phyloP scores from a whole-genome alignment of 1,140 invertebrate genomes.

The Triops cancriformis region DNA sequence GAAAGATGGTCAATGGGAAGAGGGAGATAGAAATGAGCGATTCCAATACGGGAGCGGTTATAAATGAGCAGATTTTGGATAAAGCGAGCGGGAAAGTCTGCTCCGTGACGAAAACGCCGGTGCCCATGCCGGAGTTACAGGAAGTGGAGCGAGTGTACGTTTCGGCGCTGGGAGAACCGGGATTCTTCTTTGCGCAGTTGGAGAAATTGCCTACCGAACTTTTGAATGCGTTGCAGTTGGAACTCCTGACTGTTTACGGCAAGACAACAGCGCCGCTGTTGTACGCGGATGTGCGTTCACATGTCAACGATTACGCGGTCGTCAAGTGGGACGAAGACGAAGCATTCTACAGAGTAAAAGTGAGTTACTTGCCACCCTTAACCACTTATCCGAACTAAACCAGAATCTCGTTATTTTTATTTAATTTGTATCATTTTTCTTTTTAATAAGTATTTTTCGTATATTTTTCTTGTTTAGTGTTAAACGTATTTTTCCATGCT shows the following conservation, averaged over 20 bases:
- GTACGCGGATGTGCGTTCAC: slow-evolving; percentile 26
- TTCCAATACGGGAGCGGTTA: background rate
- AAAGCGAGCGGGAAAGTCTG: background rate
- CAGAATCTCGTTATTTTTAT: too few relatives aligned
- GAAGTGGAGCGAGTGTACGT: slow-evolving; percentile 14
- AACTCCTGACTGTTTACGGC: slow-evolving; percentile 14
- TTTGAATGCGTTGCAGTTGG: slow-evolving; percentile 15
- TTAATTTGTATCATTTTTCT: too few relatives aligned
- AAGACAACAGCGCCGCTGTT: slow-evolving; percentile 6
- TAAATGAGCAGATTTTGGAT: background rate
- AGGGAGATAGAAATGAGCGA: background rate
- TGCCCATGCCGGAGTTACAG: slow-evolving; percentile 5
- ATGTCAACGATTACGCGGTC: slow-evolving; percentile 23
- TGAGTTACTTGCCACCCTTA: background rate
- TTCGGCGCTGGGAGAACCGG: background rate
- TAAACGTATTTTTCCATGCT: background rate
- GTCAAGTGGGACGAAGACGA: slow-evolving; percentile 21
- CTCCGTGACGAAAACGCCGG: background rate
- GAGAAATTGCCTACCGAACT: slow-evolving; percentile 16
- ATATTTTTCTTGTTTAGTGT: too few relatives aligned
- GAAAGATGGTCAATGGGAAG: background rate
- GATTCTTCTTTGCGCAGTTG: slow-evolving; percentile 25
- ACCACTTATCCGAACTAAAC: too few relatives aligned
- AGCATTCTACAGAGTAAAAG: slow-evolving; percentile 22
- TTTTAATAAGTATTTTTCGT: too few relatives aligned